phyloP scores from a whole-genome alignment of 2,797 vertebrate genomes.

The Thalassophryne amazonica region DNA sequence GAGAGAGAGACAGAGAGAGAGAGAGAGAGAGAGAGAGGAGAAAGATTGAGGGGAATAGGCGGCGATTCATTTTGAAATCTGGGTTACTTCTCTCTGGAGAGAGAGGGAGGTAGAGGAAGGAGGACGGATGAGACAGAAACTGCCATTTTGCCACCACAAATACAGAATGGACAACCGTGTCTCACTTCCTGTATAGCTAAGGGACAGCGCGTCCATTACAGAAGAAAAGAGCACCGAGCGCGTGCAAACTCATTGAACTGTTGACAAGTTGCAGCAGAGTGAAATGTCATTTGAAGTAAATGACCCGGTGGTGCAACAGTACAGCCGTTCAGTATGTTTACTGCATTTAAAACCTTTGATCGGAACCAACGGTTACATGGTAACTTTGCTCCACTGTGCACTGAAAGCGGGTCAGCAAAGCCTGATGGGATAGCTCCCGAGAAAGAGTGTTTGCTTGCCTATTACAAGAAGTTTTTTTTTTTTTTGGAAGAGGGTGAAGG shows the following conservation, averaged over 20 bases:
- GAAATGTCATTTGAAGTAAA: slow-evolving; percentile 36
- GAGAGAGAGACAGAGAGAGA: slow-evolving; percentile 19
- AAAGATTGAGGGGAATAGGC: slow-evolving; percentile 68
- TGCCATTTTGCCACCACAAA: slow-evolving; percentile 68
- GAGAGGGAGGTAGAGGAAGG: slow-evolving; percentile 66
- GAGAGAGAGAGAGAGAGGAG: slow-evolving; percentile 35
- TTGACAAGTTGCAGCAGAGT: slow-evolving; percentile 14
- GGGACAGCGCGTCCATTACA: slow-evolving; percentile 7
- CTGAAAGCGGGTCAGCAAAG: slow-evolving; percentile 64
- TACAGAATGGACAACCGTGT: slow-evolving; percentile 52
- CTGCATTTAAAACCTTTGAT: slow-evolving; percentile 31
- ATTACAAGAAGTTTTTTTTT: neutral
- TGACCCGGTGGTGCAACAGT: slow-evolving; percentile 19
- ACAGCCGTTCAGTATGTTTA: slow-evolving; percentile 8
- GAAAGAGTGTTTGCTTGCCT: slow-evolving; percentile 22
- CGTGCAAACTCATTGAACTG: neutral
- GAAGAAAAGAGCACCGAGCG: slow-evolving; percentile 25
- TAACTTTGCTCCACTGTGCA: slow-evolving; percentile 34
- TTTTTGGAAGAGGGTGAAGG: too few relatives aligned
- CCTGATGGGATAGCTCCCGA: slow-evolving; percentile 55
- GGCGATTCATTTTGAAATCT: slow-evolving; percentile 83
- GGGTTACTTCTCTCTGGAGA: slow-evolving; percentile 84
- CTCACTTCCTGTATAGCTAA: slow-evolving; percentile 45
- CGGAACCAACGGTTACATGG: slow-evolving; percentile 36
- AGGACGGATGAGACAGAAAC: slow-evolving; percentile 59